Evolutionary conservation across 2,113 vertebrate genomes (phyloP).

Genomic region (Herpetotheres cachinnans): DNA sequence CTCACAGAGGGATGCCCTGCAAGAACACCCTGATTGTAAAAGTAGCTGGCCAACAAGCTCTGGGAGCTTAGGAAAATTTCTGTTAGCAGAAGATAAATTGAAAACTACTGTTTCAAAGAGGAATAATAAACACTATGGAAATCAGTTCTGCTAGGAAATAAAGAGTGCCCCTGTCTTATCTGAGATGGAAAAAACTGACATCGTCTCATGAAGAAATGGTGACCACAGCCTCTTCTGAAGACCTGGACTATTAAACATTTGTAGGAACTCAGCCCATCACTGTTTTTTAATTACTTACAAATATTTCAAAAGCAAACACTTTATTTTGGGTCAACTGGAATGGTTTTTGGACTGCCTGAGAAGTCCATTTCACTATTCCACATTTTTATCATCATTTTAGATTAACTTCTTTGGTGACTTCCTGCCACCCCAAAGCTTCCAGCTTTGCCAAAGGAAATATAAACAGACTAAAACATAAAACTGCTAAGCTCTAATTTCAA

Average conservation of each 20-base stretch:
- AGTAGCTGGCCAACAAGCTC: neutral
- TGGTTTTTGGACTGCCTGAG: neutral
- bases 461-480: neutral
- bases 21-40: neutral
- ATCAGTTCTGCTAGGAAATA: neutral
- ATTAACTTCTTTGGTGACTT: neutral
- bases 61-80: neutral
- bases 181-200: neutral
- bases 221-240: neutral
- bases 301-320: neutral
- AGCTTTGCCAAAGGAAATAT: neutral
- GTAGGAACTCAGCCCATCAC: neutral
- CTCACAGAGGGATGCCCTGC: neutral
- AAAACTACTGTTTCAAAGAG: neutral
- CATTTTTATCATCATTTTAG: neutral
- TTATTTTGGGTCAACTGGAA: neutral
- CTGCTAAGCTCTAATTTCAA: neutral
- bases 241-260: neutral
- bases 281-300: neutral
- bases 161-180: neutral
- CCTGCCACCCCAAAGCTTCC: neutral
- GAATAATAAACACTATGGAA: neutral
- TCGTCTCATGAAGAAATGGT: neutral
- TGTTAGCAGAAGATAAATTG: neutral
- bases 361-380: neutral